phyloP scores from a whole-genome alignment of 2,113 vertebrate genomes.

The Abramis brama region DNA sequence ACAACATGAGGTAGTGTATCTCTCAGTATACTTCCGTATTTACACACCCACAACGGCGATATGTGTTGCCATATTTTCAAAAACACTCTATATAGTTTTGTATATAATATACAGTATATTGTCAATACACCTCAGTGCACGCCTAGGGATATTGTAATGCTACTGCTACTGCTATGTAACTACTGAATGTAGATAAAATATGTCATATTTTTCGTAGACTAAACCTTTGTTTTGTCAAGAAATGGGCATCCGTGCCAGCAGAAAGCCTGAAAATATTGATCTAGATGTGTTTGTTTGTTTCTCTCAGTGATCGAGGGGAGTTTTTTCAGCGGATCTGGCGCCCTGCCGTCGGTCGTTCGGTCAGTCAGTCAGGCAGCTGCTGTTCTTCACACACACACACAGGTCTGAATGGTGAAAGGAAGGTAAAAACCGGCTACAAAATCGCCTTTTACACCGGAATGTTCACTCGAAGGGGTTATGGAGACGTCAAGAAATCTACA shows the following conservation, averaged over 20 bases:
- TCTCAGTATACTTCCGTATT: conserved; percentile 78
- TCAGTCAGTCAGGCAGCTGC: conserved; percentile 41
- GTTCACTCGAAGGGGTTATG: conserved; percentile 95
- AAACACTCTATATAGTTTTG: not conserved
- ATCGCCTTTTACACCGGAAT: conserved; percentile 80
- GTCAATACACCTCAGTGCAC: not conserved
- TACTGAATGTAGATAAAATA: not conserved
- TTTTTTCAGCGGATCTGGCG: conserved; percentile 34
- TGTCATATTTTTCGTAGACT: not conserved
- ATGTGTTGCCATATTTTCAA: conserved; percentile 14
- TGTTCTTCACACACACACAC: conserved; percentile 54
- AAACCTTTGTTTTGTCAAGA: not conserved
- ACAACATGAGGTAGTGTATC: conserved; percentile 2
- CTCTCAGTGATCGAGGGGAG: conserved; percentile 10
- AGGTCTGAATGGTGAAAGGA: conserved; percentile 70
- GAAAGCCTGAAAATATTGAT: not conserved
- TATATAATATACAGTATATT: not conserved
- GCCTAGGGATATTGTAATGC: not conserved
- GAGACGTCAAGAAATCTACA: conserved; percentile 97
- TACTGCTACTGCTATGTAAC: too few relatives aligned
- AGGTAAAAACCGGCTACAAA: conserved; percentile 69
- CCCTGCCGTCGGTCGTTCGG: conserved; percentile 9
- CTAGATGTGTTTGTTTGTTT: not conserved
- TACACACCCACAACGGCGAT: conserved; percentile 72
- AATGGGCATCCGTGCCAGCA: not conserved